Percentiles rank a stretch among this genome's conserved stretches.
These are phyloP conservation scores for Schlechtendalia chinensis DNA, from an alignment of 1,140 invertebrate species.

Conservation along the genomic window DNA sequence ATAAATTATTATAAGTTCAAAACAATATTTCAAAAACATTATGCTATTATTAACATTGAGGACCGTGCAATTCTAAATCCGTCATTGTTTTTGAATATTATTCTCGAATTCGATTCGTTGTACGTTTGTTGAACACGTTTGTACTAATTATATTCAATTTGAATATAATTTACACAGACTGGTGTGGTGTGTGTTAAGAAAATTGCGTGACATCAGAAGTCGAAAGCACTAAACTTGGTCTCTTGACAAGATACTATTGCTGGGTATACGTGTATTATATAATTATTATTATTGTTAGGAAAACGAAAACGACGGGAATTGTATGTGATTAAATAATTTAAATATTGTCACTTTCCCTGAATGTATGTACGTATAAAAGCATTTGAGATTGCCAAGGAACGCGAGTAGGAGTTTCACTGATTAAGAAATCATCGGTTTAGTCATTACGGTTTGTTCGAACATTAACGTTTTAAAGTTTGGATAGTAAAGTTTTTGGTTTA, in stretches of 20 bases:
- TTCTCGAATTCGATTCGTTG: not conserved
- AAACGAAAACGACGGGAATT: not conserved
- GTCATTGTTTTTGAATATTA: not conserved
- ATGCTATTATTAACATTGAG: too few species aligned
- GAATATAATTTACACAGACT: not conserved
- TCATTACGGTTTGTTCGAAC: not conserved
- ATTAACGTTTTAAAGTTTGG: not conserved
- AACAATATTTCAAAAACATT: too few species aligned
- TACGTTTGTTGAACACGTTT: too few species aligned
- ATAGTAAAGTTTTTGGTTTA: not conserved
- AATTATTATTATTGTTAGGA: not conserved
- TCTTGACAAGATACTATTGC: not conserved
- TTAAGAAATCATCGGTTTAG: not conserved
- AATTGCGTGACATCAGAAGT: not conserved
- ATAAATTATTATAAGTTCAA: too few species aligned
- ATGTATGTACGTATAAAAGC: not conserved
- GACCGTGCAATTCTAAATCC: not conserved
- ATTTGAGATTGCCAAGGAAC: not conserved
- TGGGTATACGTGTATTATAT: too few species aligned
- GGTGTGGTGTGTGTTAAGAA: not conserved
- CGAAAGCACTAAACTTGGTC: not conserved
- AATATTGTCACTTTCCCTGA: not conserved
- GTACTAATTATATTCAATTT: not conserved
- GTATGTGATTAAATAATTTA: not conserved
- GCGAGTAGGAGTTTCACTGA: not conserved